Base-by-base conservation (phyloP, 2,888 invertebrate genomes). In the Trilocha varians region DNA sequence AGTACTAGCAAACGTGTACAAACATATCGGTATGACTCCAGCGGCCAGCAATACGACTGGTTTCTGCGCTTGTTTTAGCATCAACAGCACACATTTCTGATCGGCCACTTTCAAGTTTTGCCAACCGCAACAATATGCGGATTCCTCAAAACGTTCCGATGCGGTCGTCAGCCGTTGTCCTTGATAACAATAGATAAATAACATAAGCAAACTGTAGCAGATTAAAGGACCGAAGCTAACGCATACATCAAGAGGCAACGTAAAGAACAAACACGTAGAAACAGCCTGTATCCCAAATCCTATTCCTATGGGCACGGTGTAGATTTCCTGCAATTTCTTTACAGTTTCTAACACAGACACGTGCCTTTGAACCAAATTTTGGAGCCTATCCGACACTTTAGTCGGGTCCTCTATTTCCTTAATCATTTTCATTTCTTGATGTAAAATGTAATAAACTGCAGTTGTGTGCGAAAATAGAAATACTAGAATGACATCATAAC, bases 71-170 rank as follows among this genome's bases (percentile, higher is more conserved):
- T 50, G 58, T 36, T 44, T 59, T 34, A 70, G 49, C 48, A 68
- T 65, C 8, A 67, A n/a, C 3, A 62, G 40, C 35, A 70, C 49
- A 32, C 49, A 43, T 47, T 48, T 62, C 34, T 53, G 55, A n/a
- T 65, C 53, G 39, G 46, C 51, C 2, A 50, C 45, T 18, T 34
- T 38, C 32, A 69, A 57, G 11, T 56, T 52, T 46, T 70, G 56
- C 70, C 70, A 70, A 14, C 67, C 62, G 38, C 65, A 64, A 40
- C 50, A 51, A 34, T 68, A 70, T 5, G 70, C 56, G 0, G 62
- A 59, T 11, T 45, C 56, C 50, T 69, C 65, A 36, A 66, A 61
- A 38, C 49, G 53, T 43, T 64, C 57, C n/a, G 68, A 53, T 9
- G 67, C 67, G 39, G 62, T 65, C 3, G 58, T 61, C 38, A 70